These are phyloP conservation scores for Hyles lineata DNA, from an alignment of 2,888 invertebrate genomes.

Conservation along the genomic window DNA sequence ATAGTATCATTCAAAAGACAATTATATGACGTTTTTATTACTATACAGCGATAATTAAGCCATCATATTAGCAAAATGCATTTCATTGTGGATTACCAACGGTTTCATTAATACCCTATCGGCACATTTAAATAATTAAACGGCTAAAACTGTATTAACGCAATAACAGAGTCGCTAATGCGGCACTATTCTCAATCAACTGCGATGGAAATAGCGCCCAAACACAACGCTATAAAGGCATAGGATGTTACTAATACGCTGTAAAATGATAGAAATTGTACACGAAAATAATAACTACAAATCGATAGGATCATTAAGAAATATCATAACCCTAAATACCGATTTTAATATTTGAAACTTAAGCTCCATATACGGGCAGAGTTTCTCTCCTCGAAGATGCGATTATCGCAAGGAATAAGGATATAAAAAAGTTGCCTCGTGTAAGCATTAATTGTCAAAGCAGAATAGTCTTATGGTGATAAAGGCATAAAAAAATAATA, in stretches of 20 bases:
- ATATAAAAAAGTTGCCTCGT: too few relatives aligned
- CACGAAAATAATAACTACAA: too few relatives aligned
- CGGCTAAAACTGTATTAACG: constrained; percentile 51
- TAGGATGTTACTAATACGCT: constrained; percentile 3
- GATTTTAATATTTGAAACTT: too few relatives aligned
- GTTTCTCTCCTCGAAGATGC: too few relatives aligned
- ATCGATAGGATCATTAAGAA: too few relatives aligned
- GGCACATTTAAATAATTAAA: constrained; percentile 57
- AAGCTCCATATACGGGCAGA: too few relatives aligned
- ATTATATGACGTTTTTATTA: constrained; percentile 17
- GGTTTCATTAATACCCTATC: constrained; percentile 37
- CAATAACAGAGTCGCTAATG: constrained; percentile 48
- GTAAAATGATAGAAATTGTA: not conserved
- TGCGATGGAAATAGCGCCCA: constrained; percentile 55
- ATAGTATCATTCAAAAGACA: not conserved
- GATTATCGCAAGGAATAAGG: too few relatives aligned
- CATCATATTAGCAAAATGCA: constrained; percentile 35
- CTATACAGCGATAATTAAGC: constrained; percentile 23
- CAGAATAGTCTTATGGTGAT: too few relatives aligned
- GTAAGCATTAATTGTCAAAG: too few relatives aligned
- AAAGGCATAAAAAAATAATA: too few relatives aligned
- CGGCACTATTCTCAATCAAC: constrained; percentile 68
- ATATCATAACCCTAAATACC: too few relatives aligned
- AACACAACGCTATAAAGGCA: constrained; percentile 51
- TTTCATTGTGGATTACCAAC: constrained; percentile 39